Evolutionary conservation across 2,113 vertebrate species (phyloP).

Genomic region (Meles meles): DNA sequence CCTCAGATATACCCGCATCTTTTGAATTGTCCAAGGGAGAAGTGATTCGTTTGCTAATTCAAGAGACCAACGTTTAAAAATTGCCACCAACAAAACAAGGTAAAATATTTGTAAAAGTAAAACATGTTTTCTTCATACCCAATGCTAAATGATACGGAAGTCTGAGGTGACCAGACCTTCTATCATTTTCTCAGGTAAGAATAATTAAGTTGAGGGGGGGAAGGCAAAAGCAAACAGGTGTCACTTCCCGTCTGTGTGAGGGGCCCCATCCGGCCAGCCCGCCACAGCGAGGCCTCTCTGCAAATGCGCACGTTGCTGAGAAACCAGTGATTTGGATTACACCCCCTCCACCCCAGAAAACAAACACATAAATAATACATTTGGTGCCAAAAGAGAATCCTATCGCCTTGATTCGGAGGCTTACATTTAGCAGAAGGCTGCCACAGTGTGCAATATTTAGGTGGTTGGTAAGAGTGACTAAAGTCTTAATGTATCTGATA

Average conservation of each 20-base stretch:
- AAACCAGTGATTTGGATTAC: not conserved
- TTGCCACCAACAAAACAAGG: not conserved
- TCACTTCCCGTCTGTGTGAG: not conserved
- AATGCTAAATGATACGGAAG: not conserved
- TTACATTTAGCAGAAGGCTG: slow-evolving; percentile 16
- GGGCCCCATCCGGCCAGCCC: not conserved
- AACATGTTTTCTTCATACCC: not conserved
- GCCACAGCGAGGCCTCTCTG: not conserved
- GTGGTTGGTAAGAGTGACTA: slow-evolving; percentile 7
- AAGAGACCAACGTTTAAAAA: not conserved
- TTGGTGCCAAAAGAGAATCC: slow-evolving; percentile 22
- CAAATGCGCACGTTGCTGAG: not conserved
- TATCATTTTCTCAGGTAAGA: not conserved
- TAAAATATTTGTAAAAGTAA: not conserved
- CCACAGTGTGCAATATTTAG: not conserved
- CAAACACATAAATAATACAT: slow-evolving; percentile 40
- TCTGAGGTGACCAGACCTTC: not conserved
- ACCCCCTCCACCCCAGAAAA: not conserved
- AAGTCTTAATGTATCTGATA: slow-evolving; percentile 46
- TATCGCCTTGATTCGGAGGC: not conserved
- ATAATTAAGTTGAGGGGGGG: not conserved
- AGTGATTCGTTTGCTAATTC: not conserved
- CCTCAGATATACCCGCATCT: not conserved
- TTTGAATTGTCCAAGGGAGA: not conserved
- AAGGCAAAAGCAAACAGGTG: not conserved